These are phyloP conservation scores for Scaptomyza polygonia DNA, from an alignment of 2,888 invertebrate species.

Conservation along the genomic window DNA sequence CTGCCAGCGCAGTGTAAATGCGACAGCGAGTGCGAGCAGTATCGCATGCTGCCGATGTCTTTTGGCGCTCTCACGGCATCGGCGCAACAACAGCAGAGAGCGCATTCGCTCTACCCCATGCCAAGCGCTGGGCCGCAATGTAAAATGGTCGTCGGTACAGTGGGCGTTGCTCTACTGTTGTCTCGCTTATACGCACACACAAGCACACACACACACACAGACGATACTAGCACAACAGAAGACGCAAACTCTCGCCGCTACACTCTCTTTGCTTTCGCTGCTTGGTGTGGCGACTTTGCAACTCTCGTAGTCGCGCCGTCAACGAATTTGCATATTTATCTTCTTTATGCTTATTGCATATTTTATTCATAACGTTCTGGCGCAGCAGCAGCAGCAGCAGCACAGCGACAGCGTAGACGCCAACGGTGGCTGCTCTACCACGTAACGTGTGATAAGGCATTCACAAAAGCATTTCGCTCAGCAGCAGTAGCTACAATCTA, in stretches of 20 bases:
- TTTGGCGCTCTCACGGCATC: conserved; percentile 51
- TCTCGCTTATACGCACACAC: conserved; percentile 40
- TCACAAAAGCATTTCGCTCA: conserved; percentile 55
- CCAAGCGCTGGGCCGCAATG: conserved; percentile 48
- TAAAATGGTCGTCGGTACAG: conserved; percentile 73
- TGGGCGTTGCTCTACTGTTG: conserved; percentile 68
- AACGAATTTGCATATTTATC: conserved; percentile 71
- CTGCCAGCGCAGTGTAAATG: not conserved
- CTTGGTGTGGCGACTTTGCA: no score
- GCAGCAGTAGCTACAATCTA: conserved; percentile 4
- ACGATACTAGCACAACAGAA: not conserved
- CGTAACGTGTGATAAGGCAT: conserved; percentile 77
- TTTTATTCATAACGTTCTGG: conserved; percentile 79
- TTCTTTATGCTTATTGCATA: conserved; percentile 75
- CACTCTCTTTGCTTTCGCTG: no score
- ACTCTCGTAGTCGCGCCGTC: conserved; percentile 9
- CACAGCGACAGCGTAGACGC: conserved; percentile 29
- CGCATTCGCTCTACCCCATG: conserved; percentile 48
- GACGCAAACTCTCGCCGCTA: conserved; percentile 4
- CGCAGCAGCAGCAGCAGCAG: conserved; percentile 24
- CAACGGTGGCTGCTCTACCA: conserved; percentile 18
- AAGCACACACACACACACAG: not conserved
- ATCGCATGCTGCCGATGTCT: conserved; percentile 32
- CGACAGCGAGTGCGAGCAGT: conserved; percentile 45
- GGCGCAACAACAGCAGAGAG: conserved; percentile 39